Conservation (phyloP, 2,797 vertebrate species). For the Perdix hodgsoniae region DNA sequence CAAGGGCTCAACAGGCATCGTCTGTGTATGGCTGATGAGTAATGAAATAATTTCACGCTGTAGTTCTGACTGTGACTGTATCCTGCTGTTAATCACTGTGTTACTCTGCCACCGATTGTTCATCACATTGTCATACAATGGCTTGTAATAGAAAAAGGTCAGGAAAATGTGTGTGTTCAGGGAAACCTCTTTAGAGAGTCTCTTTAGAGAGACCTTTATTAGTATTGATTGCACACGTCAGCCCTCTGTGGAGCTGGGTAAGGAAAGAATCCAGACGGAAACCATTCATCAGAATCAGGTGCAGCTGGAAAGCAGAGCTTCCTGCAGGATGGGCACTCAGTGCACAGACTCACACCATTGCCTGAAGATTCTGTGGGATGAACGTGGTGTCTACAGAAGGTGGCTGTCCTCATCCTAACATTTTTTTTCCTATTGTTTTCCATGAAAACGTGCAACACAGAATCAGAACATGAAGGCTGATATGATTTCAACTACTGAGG, state of each 20-base stretch:
- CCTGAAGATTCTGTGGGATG: accelerated
- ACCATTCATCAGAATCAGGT: accelerated
- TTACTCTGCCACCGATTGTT: not conserved
- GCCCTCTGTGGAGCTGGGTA: not conserved
- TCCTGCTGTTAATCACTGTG: not conserved
- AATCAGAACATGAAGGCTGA: not conserved
- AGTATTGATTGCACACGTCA: not conserved
- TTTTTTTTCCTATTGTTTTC: not conserved
- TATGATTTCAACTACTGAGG: not conserved
- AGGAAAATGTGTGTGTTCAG: not conserved
- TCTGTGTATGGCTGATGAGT: not conserved
- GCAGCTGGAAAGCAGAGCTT: not conserved
- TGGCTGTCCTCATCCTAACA: accelerated
- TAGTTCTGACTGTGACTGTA: not conserved
- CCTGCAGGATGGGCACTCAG: accelerated
- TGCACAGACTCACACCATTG: accelerated
- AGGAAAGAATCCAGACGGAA: not conserved
- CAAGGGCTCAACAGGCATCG: accelerated
- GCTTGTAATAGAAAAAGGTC: not conserved
- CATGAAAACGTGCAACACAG: not conserved
- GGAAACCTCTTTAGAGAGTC: not conserved
- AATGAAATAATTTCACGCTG: accelerated
- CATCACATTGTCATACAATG: accelerated
- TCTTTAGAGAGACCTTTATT: not conserved
- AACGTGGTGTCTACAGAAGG: too few species aligned